phyloP scores from a whole-genome alignment of 2,797 vertebrate species.

The Sylvia borin region DNA sequence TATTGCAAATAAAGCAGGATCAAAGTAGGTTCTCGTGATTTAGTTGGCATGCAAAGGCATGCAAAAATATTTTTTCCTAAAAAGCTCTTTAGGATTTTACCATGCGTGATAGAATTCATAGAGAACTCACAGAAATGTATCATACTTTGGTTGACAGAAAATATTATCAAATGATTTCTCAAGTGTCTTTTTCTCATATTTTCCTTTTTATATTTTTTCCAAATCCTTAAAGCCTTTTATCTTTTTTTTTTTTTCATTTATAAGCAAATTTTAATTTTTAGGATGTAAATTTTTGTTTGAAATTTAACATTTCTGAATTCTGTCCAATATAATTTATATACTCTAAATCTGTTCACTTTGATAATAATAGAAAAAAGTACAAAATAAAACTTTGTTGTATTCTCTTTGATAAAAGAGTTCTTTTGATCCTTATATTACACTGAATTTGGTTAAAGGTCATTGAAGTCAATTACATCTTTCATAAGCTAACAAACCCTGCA shows the following conservation, averaged over 20 bases:
- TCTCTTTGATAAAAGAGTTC: constrained; percentile 41
- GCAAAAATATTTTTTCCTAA: background rate
- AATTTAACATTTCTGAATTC: constrained; percentile 39
- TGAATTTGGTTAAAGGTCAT: constrained; percentile 32
- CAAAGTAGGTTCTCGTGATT: background rate
- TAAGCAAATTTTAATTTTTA: constrained; percentile 28
- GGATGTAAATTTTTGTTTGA: background rate
- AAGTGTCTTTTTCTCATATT: background rate
- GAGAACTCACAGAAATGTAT: background rate
- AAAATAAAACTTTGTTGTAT: constrained; percentile 15
- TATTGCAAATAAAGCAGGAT: background rate
- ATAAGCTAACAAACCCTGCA: background rate
- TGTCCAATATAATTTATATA: constrained; percentile 4
- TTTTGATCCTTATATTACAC: constrained; percentile 46
- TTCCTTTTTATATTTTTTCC: background rate
- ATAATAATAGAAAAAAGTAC: constrained; percentile 24
- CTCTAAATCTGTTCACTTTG: constrained; percentile 16
- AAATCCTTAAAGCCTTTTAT: background rate
- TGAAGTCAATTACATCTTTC: constrained; percentile 43
- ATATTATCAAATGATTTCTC: background rate
- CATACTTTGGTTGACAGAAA: background rate
- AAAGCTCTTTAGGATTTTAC: constrained; percentile 33
- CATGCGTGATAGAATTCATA: background rate
- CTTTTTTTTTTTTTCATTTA: background rate
- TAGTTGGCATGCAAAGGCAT: background rate